These are phyloP conservation scores for Bovichtus variegatus DNA, from an alignment of 2,797 vertebrate species.

Conservation along the genomic window DNA sequence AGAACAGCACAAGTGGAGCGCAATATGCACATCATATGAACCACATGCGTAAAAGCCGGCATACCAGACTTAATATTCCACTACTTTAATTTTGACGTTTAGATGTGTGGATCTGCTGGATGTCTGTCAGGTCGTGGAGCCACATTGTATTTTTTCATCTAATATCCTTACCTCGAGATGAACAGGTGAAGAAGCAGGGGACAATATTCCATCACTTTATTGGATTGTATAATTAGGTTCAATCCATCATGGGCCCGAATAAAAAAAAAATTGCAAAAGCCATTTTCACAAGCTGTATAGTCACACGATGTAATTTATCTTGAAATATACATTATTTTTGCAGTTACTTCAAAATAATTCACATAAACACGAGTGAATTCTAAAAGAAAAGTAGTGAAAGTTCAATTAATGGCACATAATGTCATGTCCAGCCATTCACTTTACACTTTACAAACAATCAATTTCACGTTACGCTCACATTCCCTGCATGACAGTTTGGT, in stretches of 20 bases:
- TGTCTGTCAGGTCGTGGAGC: background rate
- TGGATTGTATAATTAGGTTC: slow-evolving; percentile 31
- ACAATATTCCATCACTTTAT: slow-evolving; percentile 25
- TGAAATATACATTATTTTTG: background rate
- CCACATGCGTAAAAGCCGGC: background rate
- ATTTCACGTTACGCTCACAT: background rate
- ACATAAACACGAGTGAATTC: rapidly evolving
- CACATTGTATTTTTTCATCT: slow-evolving; percentile 11
- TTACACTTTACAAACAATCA: background rate
- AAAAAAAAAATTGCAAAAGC: too few species aligned
- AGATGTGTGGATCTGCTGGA: background rate
- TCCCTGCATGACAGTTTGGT: background rate
- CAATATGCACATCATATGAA: slow-evolving; percentile 5
- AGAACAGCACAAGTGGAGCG: background rate
- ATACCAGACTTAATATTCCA: slow-evolving; percentile 25
- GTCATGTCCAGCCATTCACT: too few species aligned
- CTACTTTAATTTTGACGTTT: slow-evolving; percentile 31
- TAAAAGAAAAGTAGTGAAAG: background rate
- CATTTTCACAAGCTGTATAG: background rate
- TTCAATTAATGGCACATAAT: background rate
- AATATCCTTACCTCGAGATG: background rate
- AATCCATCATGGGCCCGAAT: background rate
- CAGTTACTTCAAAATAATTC: background rate
- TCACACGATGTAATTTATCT: background rate
- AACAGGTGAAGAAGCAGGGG: background rate